Base-by-base conservation (phyloP, 2,797 vertebrate species). In the Hippoglossus hippoglossus region DNA sequence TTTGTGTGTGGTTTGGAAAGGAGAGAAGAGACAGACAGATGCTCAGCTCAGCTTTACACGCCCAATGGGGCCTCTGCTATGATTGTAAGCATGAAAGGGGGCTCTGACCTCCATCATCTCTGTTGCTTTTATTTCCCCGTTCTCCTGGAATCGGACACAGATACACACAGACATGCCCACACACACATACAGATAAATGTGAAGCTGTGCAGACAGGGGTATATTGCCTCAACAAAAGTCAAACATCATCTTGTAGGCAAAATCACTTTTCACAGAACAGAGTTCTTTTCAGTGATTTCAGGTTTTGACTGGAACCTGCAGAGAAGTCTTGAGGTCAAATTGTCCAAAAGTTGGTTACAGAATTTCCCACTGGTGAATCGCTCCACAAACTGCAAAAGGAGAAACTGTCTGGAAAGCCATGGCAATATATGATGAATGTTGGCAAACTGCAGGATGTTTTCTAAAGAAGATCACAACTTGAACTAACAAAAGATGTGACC, bases 61-160 rank as follows among this genome's bases (percentile, higher is more conserved):
- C 91, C 91, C 91, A 93, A 80, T 91, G 92, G 91, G 92, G 87
- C 89, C 84, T 88, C 80, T 60, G 86, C 89, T 90, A 90, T 90
- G 91, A 93, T 92, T 91, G 92, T 93, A 87, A 91, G 88, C 91
- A 92, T 94, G 91, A 93, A 92, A 93, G 87, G 85, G 90, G 91
- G 87, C 90, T 91, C 89, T 92, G 91, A 93, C 92, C 93, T 91
- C 92, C 91, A 89, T 93, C 91, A 91, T 91, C 90, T 90, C 84
- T 85, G 82, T 88, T 88, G 89, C 87, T 91, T 91, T 92, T 91
- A 91, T 92, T 91, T 92, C 91, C 82, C 86, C 79, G 85, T 88
- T 89, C 83, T 91, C 81, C 90, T 88, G 82, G 82, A 92, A 91
- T 91, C 77, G 57, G 89, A 90, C 85, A 87, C 83, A 89, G 81